Percentiles rank a stretch among this genome's conserved stretches.
phyloP scores from a whole-genome alignment of 2,888 invertebrate genomes.

The Tyria jacobaeae region DNA sequence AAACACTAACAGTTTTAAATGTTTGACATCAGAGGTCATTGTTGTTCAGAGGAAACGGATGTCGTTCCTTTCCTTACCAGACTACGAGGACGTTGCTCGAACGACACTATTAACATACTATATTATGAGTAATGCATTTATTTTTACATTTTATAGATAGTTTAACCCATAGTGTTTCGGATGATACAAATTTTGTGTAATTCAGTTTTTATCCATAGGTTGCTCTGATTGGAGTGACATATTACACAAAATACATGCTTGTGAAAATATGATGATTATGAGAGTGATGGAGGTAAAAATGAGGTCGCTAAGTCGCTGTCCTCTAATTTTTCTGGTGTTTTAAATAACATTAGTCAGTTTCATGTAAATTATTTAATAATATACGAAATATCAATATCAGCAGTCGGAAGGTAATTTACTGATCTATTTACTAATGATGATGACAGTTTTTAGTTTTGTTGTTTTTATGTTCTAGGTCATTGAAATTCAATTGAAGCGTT shows the following conservation, averaged over 20 bases:
- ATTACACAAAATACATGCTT: too few species aligned
- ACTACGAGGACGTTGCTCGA: constrained; percentile 61
- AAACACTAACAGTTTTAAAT: constrained; percentile 40
- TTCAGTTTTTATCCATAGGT: too few species aligned
- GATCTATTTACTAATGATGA: constrained; percentile 21
- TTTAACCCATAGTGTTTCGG: background rate
- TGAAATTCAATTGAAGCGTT: too few species aligned
- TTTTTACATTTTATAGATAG: constrained; percentile 22
- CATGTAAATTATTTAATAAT: background rate
- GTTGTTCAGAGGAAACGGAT: constrained; percentile 65
- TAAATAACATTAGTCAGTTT: background rate
- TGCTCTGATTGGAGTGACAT: too few species aligned
- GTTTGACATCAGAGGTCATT: constrained; percentile 58
- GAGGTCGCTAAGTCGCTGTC: too few species aligned
- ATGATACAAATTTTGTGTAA: background rate
- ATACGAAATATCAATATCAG: background rate
- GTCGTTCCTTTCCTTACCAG: constrained; percentile 57
- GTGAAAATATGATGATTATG: too few species aligned
- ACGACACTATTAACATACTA: constrained; percentile 57
- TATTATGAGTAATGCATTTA: constrained; percentile 28
- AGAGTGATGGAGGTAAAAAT: too few species aligned
- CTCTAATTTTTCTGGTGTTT: background rate
- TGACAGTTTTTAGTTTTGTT: constrained; percentile 17
- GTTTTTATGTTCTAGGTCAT: too few species aligned
- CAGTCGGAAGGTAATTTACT: constrained; percentile 15